Evolutionary conservation across 2,113 vertebrate species (phyloP), one percentile per base, ranked within the genome.

Genomic region (Myodes glareolus): DNA sequence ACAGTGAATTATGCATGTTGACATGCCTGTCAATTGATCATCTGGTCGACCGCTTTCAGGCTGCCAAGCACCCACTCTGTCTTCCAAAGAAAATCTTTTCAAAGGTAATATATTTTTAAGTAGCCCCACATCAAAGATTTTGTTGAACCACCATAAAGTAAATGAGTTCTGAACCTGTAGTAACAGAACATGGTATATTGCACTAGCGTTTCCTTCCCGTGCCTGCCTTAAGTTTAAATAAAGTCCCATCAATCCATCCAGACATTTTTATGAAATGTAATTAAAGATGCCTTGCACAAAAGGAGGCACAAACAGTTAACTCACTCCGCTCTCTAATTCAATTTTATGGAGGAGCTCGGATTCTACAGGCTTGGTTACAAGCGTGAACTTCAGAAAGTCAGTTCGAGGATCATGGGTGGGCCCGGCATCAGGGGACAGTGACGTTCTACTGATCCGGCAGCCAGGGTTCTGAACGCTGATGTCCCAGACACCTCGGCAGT

Each of bases 261-360:
- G 94, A 82, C 82, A 0, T 92, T 95, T 97, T 94, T 95, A 97
- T 95, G 96, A 95, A 96, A 91, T 89, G 81, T 95, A 96, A 97
- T 98, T 97, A 97, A 97, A 95, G 85, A 90, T 63, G 63, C 23
- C 36, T 91, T 33, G 33, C 65, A 25, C 75, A 93, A 0, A 0
- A 61, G n/a, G 72, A 93, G 94, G 70, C 39, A 67, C 84, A 68
- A 92, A 95, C 61, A n/a, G 91, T 70, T 90, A 55, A 90, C 73
- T 73, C 93, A 11, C 84, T 95, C 39, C 0, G 31, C 42, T 13
- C 75, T 85, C 80, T 88, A 88, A 94, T 77, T 97, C 95, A 96
- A 2, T 90, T 95, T 94, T 91, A 94, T 72, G 91, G 67, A 70
- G 93, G 78, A 21, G 42, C 42, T 91, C 29, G 39, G 90, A 63